Conservation (phyloP, 2,888 invertebrate genomes). For the Osedax fenrisi region DNA sequence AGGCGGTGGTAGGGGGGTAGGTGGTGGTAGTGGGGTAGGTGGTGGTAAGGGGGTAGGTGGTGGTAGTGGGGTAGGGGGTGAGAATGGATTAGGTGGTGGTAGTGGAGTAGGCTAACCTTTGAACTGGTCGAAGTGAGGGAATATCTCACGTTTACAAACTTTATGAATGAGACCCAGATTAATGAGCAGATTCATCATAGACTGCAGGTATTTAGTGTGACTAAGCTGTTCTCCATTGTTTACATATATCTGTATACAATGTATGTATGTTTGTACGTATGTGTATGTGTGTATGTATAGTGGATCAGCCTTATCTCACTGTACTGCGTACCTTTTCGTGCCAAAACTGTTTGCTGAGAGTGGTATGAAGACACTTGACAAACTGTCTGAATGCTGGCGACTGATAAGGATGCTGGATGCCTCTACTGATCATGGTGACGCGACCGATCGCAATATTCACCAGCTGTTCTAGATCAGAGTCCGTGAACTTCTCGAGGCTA, state of each 20-base stretch:
- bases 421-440: conserved; percentile 53
- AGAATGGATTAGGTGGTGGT: conserved; percentile 53
- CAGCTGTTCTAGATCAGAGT: no score
- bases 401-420: conserved; percentile 54
- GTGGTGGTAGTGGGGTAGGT: background rate
- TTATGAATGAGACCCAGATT: conserved; percentile 55
- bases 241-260: conserved; percentile 47
- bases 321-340: conserved; percentile 52
- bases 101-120: conserved; percentile 40
- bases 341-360: conserved; percentile 54
- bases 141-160: conserved; percentile 52
- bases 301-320: background rate
- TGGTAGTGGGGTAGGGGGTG: conserved; percentile 37
- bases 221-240: conserved; percentile 56
- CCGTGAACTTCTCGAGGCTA: no score
- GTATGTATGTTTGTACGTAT: background rate
- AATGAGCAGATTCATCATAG: conserved; percentile 54
- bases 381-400: conserved; percentile 54
- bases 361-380: conserved; percentile 52
- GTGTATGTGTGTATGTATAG: background rate
- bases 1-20: background rate
- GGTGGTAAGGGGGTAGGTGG: background rate
- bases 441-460: conserved; percentile 55
- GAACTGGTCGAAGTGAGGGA: conserved; percentile 51
- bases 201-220: conserved; percentile 57